Base-by-base conservation (phyloP, 2,888 invertebrate genomes). In the Chrysolina oricalcia region DNA sequence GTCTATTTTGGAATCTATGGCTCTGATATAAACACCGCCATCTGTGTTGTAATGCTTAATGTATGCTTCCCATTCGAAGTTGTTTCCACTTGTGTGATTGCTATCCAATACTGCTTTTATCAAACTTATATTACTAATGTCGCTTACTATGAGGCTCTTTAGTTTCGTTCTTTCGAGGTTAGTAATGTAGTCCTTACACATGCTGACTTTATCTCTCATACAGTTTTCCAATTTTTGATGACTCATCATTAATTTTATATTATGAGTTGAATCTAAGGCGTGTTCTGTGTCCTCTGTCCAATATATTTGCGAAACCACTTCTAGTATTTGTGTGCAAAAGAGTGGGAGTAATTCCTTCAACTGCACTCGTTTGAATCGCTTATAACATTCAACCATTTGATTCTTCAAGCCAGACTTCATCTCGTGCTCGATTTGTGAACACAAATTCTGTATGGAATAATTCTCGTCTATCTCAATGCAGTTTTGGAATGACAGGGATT, bases 61-160 rank as follows among this genome's bases (percentile, higher is more conserved):
- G 86, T 95, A 95, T 2, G 95, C 91, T 80, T 95, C 87, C 96
- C 96, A 96, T 84, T 94, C 92, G 86, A 96, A 96, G 88, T 75
- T 65, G 6, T 75, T 72, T n/a, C 71, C 94, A 43, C 91, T 92
- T 69, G 93, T 93, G 80, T 91, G 90, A n/a, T 90, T 89, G 83
- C 92, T 92, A 59, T 90, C 89, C 2, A 93, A 85, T 48, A 94
- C 88, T 35, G 93, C 92, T 81, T 91, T 89, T 15, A 95, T 92
- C 0, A 95, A 93, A 87, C 95, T 94, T 87, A 93, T 92, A 8
- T 94, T 94, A 82, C 96, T 81, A 9, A 83, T 64, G 43, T 82
- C 81, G 8, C 62, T 75, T 5, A 82, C 40, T 21, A 84, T 71
- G 0, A 82, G 64, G 43, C 74, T 74, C 66, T 78, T 78, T 91